Evolutionary conservation across 2,797 vertebrate species (phyloP), one percentile per base, ranked within the genome.

Genomic region (Avahi laniger): DNA sequence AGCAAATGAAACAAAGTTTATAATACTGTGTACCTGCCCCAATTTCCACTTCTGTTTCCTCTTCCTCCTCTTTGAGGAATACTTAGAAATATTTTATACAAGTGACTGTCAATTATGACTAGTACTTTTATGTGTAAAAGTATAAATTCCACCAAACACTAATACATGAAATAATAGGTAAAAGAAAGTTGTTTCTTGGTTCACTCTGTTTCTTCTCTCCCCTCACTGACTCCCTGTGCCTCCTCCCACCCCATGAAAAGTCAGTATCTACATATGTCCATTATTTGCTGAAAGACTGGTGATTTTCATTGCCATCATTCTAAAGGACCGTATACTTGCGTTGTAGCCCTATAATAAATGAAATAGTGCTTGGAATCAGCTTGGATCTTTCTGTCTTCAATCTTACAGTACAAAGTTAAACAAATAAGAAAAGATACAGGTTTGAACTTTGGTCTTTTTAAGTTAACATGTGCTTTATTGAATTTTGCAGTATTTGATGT

Each of bases 361-460:
- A 85, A 76, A 30, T 72, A 54, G 28, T 82, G 12, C 46, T 63
- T 22, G n/a, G n/a, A 94, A 30, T 82, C 6, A 81, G 33, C 22
- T 72, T 83, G 38, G 72, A 43, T 43, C 12, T 78, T 82, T 70
- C 48, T 72, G 26, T 46, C n/a, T 61, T 86, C 33, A 81, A 5
- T 75, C 61, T 90, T 54, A 24, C 33, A 59, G 52, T 92, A 85
- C 59, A 86, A 33, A 75, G 65, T 94, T 93, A 89, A 85, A 30
- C 59, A 93, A 82, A 83, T 81, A 48, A 43, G 17, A 81, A 84
- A 54, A 79, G 22, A n/a, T 88, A 17, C n/a, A 14, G 26, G 35
- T 75, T 81, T 75, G 2, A 2, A 24, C 43, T 88, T 89, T 54
- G 52, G 43, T 18, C n/a, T 91, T 89, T 91, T 76, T 41, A 78